Evolutionary conservation across 2,113 vertebrate species (phyloP).

Genomic region (Crocuta crocuta): DNA sequence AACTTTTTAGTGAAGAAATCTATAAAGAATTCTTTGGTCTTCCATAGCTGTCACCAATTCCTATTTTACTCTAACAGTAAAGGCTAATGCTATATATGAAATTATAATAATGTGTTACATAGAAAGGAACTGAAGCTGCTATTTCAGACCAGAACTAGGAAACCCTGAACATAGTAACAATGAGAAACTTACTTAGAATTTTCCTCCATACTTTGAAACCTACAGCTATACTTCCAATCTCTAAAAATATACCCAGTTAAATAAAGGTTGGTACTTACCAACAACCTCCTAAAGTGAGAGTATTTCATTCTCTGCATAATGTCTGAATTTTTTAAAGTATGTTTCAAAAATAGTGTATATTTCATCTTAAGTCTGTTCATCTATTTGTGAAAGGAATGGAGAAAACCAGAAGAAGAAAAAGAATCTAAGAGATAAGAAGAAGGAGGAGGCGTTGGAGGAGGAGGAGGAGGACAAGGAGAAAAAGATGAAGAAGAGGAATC

Average conservation of each 20-base stretch:
- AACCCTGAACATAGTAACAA: neutral
- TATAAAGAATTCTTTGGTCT: neutral
- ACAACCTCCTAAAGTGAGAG: neutral
- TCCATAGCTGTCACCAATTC: neutral
- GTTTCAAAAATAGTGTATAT: neutral
- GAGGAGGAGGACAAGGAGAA: neutral
- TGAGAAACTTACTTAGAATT: neutral
- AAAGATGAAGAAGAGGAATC: neutral
- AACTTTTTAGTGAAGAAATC: neutral
- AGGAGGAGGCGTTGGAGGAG: neutral
- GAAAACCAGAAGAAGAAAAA: neutral
- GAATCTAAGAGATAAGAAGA: neutral
- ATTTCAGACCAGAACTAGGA: neutral
- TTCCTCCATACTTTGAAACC: conserved; percentile 8
- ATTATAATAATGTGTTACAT: neutral
- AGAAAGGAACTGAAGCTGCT: neutral
- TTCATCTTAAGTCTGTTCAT: neutral
- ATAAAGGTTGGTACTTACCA: neutral
- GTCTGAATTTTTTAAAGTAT: neutral
- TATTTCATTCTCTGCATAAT: neutral
- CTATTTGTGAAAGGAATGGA: neutral
- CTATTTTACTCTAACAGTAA: neutral
- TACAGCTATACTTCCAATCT: neutral
- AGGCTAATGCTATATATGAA: neutral
- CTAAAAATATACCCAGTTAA: conserved; percentile 2